These are phyloP conservation scores for Macaria notata DNA, from an alignment of 2,888 invertebrate species.

Conservation along the genomic window DNA sequence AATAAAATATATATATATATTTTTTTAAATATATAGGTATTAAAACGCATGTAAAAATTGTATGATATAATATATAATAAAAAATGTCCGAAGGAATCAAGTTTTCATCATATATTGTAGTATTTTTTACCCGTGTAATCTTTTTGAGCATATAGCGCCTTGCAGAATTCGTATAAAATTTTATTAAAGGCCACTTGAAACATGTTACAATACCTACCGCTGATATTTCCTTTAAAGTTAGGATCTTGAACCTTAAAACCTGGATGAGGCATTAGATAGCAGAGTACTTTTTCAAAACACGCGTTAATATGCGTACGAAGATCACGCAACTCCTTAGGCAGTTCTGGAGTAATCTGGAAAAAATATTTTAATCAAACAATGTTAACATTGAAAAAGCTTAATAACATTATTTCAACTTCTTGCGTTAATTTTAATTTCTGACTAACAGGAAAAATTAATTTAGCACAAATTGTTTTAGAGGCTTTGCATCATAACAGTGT, in stretches of 20 bases:
- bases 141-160: neutral
- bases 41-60: neutral
- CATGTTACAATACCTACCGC: slow-evolving; percentile 12
- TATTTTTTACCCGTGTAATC: neutral
- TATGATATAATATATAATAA: neutral
- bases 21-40: neutral
- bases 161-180: neutral
- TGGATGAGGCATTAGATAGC: slow-evolving; percentile 34
- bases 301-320: slow-evolving; percentile 21
- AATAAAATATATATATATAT: neutral
- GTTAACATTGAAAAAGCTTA: neutral
- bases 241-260: slow-evolving; percentile 25
- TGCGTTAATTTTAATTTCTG: neutral
- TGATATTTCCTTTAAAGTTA: slow-evolving; percentile 21
- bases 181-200: neutral
- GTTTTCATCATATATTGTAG: neutral
- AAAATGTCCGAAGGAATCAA: neutral
- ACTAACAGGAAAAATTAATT: neutral
- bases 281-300: slow-evolving; percentile 26
- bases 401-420: neutral
- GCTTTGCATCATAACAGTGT: too few relatives aligned
- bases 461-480: too few relatives aligned
- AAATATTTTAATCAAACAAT: neutral
- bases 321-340: slow-evolving; percentile 21
- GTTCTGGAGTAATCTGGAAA: slow-evolving; percentile 18